Evolutionary conservation across 2,888 invertebrate species (phyloP).

Genomic region (Phanerotoma sp.): DNA sequence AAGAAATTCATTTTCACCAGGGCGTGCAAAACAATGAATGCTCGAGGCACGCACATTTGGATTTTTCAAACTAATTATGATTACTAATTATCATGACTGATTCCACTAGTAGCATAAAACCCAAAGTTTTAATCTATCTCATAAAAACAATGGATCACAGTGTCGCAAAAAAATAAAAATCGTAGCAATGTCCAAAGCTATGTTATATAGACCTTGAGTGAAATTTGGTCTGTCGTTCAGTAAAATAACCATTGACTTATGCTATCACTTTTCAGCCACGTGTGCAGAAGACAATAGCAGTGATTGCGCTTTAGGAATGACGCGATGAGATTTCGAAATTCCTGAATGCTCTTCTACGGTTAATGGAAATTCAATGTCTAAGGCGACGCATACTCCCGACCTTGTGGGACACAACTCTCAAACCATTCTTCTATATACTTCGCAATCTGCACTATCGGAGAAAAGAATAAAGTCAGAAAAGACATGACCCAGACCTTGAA

Average conservation of each 20-base stretch:
- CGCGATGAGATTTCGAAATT: constrained; percentile 21
- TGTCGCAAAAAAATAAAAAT: background rate
- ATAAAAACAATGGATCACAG: too few relatives aligned
- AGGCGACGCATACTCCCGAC: constrained; percentile 2
- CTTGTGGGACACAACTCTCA: constrained; percentile 6
- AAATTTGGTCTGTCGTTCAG: background rate
- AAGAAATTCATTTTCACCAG: too few relatives aligned
- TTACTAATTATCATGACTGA: too few relatives aligned
- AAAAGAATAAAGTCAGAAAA: background rate
- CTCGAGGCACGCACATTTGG: too few relatives aligned
- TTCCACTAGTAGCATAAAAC: too few relatives aligned
- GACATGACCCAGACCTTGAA: constrained; percentile 27
- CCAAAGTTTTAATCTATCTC: too few relatives aligned
- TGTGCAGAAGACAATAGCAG: constrained; percentile 25
- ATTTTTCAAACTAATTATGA: too few relatives aligned
- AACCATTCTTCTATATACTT: constrained; percentile 3
- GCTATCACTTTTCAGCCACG: background rate
- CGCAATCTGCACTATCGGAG: background rate
- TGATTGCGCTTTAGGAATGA: constrained; percentile 26
- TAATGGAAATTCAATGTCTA: constrained; percentile 25
- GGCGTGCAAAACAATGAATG: too few relatives aligned
- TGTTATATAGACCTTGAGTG: too few relatives aligned
- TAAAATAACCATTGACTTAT: background rate
- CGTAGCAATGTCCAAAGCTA: too few relatives aligned
- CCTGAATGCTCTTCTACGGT: constrained; percentile 16